Percentiles rank a stretch among this genome's conserved stretches.
Evolutionary conservation across 37 sponge, comb jelly and placozoan genomes (phyloP).

Genomic region (Spongia lamella): DNA sequence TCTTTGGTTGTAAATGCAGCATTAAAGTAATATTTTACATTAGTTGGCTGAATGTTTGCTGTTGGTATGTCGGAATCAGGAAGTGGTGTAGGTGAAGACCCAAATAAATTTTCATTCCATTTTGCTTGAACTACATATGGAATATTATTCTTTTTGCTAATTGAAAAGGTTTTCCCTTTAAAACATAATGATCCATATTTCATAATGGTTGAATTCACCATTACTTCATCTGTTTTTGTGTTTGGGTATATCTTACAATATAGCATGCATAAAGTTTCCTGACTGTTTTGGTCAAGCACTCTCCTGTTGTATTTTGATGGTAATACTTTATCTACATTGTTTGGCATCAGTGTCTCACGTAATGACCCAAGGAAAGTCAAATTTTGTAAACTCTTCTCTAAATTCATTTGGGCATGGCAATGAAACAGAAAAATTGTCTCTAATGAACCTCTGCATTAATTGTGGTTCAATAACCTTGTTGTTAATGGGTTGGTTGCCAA

Average conservation of each 20-base stretch:
- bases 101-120: constrained; percentile 17
- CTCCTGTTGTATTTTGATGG: background rate
- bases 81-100: background rate
- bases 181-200: too few relatives aligned
- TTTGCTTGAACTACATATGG: background rate
- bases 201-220: too few relatives aligned
- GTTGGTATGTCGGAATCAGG: background rate
- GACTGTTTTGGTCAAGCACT: background rate
- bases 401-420: constrained; percentile 2
- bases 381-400: background rate
- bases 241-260: background rate
- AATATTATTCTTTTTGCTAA: background rate
- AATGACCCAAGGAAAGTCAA: background rate
- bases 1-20: background rate
- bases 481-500: constrained; percentile 24
- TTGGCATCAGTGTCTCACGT: background rate
- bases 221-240: too few relatives aligned
- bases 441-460: constrained; percentile 19
- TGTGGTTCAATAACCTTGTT: constrained; percentile 9
- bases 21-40: constrained; percentile 2
- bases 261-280: background rate
- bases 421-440: constrained; percentile 1
- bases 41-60: background rate
- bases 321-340: background rate
- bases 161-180: background rate